Evolutionary conservation across 1,140 invertebrate species (phyloP).

Genomic region (Ditylenchus dipsaci): DNA sequence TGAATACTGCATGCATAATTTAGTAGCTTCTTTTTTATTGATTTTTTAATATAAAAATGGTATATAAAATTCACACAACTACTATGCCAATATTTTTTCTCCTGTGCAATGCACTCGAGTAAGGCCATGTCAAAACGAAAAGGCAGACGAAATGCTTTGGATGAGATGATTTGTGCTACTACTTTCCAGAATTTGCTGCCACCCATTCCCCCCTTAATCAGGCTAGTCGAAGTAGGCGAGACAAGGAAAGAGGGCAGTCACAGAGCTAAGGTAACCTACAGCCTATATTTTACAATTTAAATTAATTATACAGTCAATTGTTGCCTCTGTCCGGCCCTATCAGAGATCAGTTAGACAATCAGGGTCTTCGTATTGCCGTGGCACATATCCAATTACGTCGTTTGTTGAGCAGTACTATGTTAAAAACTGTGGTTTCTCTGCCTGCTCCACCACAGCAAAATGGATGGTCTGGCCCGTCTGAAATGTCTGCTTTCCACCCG

Average conservation of each 20-base stretch:
- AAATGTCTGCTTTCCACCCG: not conserved
- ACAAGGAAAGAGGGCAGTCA: not conserved
- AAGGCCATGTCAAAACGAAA: too few relatives aligned
- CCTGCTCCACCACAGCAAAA: not conserved
- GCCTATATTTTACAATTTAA: not conserved
- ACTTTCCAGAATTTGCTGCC: too few relatives aligned
- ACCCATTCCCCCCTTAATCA: too few relatives aligned
- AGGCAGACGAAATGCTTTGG: too few relatives aligned
- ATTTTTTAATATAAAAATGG: too few relatives aligned
- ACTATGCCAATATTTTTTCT: too few relatives aligned
- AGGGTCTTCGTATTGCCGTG: not conserved
- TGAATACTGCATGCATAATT: too few relatives aligned
- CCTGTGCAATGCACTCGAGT: too few relatives aligned
- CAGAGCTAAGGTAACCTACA: not conserved
- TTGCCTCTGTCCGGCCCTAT: not conserved
- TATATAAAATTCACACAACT: too few relatives aligned
- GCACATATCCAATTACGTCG: not conserved
- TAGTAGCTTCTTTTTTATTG: too few relatives aligned
- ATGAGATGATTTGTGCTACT: too few relatives aligned
- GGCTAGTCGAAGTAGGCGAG: too few relatives aligned
- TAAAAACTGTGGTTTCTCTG: not conserved
- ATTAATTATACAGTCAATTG: not conserved
- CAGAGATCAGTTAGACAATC: not conserved
- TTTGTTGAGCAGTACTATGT: not conserved
- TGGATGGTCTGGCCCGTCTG: not conserved